These are phyloP conservation scores for Theretra japonica DNA, from an alignment of 2,888 invertebrate genomes.

Conservation along the genomic window DNA sequence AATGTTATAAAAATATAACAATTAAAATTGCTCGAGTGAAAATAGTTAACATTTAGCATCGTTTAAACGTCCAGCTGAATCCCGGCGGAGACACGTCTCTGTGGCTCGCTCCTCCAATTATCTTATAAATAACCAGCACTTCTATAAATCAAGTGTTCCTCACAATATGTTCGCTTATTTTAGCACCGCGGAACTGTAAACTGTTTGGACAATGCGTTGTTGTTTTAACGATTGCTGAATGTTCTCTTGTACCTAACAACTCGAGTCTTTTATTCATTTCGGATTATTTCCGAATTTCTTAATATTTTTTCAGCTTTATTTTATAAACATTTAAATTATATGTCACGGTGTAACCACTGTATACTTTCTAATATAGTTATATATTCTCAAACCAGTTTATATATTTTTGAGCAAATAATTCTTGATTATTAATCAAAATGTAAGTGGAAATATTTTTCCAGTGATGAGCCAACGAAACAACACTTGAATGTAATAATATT, in stretches of 20 bases:
- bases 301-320: too few species aligned
- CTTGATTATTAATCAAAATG: too few species aligned
- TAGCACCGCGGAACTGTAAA: constrained; percentile 18
- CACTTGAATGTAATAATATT: background rate
- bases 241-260: background rate
- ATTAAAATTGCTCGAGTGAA: background rate
- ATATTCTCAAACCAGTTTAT: too few species aligned
- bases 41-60: background rate
- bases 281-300: too few species aligned
- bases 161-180: constrained; percentile 12
- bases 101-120: constrained; percentile 50
- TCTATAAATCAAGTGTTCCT: constrained; percentile 33
- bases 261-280: too few species aligned
- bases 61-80: background rate
- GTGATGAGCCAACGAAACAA: background rate
- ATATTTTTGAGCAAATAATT: too few species aligned
- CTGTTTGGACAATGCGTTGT: background rate
- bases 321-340: too few species aligned
- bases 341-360: too few species aligned
- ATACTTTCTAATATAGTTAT: too few species aligned
- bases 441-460: too few species aligned
- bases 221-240: background rate
- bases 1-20: background rate
- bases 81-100: constrained; percentile 41
- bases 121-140: constrained; percentile 54